Evolutionary conservation across 2,888 invertebrate species (phyloP).

Genomic region (Furcula furcula): DNA sequence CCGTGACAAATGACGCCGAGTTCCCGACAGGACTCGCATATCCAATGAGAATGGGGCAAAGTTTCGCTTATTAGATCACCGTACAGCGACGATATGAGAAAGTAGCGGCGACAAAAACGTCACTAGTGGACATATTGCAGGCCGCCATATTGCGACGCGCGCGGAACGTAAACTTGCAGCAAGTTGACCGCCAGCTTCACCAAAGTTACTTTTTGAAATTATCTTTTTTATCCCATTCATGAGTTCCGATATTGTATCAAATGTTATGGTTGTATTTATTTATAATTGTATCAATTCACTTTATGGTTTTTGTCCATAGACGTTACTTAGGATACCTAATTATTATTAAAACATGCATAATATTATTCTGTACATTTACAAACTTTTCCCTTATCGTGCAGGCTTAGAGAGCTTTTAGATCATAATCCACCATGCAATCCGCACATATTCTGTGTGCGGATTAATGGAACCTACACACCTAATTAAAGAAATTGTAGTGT

Average conservation of each 20-base stretch:
- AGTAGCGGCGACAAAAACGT: slow-evolving; percentile 71
- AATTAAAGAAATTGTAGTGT: no score
- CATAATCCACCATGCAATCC: no score
- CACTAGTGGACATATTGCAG: slow-evolving; percentile 67
- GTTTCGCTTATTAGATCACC: slow-evolving; percentile 77
- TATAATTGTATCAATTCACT: no score
- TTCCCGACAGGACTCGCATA: slow-evolving; percentile 69
- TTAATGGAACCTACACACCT: no score
- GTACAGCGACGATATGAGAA: slow-evolving; percentile 71
- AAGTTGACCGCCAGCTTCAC: slow-evolving; percentile 60
- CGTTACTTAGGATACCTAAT: no score
- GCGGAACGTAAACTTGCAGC: slow-evolving; percentile 65
- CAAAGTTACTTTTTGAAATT: slow-evolving; percentile 48
- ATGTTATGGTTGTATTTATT: neutral
- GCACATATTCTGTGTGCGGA: no score
- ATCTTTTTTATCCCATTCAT: slow-evolving; percentile 25
- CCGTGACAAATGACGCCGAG: slow-evolving; percentile 58
- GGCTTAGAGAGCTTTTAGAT: no score
- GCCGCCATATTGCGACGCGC: slow-evolving; percentile 54
- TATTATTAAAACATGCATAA: no score
- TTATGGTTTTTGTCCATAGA: no score
- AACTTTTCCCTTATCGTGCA: no score
- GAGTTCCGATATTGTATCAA: slow-evolving; percentile 1
- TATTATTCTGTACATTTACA: no score
- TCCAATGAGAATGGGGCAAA: slow-evolving; percentile 70